Percentiles rank a stretch among this genome's conserved stretches.
These are phyloP conservation scores for Elysia crispata DNA, from an alignment of 2,888 invertebrate genomes.

Conservation along the genomic window DNA sequence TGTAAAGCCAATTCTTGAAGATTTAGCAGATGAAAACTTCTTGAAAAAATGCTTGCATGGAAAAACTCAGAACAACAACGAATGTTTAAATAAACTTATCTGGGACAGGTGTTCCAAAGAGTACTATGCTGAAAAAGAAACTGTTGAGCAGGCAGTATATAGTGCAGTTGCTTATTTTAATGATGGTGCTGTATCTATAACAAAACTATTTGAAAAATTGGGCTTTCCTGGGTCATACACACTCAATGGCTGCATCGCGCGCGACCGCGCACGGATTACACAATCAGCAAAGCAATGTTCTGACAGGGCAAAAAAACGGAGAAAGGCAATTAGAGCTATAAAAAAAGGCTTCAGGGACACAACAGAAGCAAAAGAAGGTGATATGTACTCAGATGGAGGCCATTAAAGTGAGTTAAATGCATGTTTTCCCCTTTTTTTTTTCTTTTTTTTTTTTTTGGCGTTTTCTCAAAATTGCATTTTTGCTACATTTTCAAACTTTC, in stretches of 20 bases:
- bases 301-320: slow-evolving; percentile 3
- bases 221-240: not conserved
- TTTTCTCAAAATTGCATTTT: too few relatives aligned
- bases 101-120: slow-evolving; percentile 9
- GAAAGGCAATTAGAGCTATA: slow-evolving; percentile 11
- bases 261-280: not conserved
- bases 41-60: slow-evolving; percentile 4
- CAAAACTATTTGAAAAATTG: not conserved
- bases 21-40: not conserved
- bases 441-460: too few relatives aligned
- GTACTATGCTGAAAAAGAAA: slow-evolving; percentile 21
- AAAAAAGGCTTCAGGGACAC: slow-evolving; percentile 16
- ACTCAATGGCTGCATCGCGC: not conserved
- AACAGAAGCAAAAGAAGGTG: slow-evolving; percentile 4
- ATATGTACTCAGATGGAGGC: slow-evolving; percentile 16
- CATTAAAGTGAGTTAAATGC: too few relatives aligned
- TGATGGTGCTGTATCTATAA: slow-evolving; percentile 10
- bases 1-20: not conserved
- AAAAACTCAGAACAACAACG: slow-evolving; percentile 15
- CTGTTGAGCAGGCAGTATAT: slow-evolving; percentile 15
- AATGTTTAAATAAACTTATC: slow-evolving; percentile 20
- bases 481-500: too few relatives aligned
- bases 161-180: slow-evolving; percentile 1
- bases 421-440: too few relatives aligned
- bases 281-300: not conserved